A percentile compares a stretch with the other conserved stretches of the same genome.
phyloP scores from a whole-genome alignment of 2,797 vertebrate species.

The Amblyraja radiata region DNA sequence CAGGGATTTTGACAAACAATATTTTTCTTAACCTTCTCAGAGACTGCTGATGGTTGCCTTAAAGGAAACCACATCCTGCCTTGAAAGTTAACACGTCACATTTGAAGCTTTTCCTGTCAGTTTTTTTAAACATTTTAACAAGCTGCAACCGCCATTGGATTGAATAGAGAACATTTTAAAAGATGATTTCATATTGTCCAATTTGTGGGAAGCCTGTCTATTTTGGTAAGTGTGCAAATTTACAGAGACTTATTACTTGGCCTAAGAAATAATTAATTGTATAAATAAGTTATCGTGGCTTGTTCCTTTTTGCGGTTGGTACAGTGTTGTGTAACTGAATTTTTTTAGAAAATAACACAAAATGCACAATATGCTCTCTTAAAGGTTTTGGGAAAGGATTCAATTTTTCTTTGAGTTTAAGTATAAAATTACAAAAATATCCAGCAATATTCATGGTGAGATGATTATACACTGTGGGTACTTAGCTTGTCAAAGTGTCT shows the following conservation, averaged over 20 bases:
- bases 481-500: neutral
- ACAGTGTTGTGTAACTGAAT: neutral
- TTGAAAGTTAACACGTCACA: conserved; percentile 46
- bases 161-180: conserved; percentile 30
- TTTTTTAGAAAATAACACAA: neutral
- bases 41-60: neutral
- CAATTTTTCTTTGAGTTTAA: neutral
- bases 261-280: conserved; percentile 18
- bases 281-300: neutral
- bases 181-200: conserved; percentile 73
- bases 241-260: neutral
- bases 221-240: conserved; percentile 63
- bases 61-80: conserved; percentile 64
- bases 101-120: conserved; percentile 54
- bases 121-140: conserved; percentile 38
- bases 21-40: neutral
- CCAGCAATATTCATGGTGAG: neutral
- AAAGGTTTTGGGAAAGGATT: neutral
- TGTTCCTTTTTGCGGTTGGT: neutral
- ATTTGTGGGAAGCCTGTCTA: conserved; percentile 75
- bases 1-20: neutral
- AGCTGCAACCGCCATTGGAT: neutral
- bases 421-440: neutral
- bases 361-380: neutral
- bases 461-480: neutral